These are phyloP conservation scores for Stenurella melanura DNA, from an alignment of 2,888 invertebrate genomes.

Conservation along the genomic window DNA sequence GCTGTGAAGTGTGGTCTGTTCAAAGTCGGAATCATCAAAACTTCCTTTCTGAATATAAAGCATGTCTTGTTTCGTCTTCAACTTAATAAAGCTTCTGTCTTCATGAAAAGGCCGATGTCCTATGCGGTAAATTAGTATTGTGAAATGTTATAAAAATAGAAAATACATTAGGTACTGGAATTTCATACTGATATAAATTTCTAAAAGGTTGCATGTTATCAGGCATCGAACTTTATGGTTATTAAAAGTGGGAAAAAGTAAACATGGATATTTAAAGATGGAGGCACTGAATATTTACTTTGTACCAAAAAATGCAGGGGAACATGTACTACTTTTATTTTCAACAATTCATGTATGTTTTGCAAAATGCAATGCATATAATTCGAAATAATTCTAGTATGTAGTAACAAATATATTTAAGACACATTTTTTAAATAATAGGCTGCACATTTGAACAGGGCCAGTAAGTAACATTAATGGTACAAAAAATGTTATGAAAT, in stretches of 20 bases:
- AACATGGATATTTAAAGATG: not conserved
- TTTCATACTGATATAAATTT: conserved; percentile 11
- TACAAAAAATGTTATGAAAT: too few relatives aligned
- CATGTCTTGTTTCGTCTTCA: conserved; percentile 61
- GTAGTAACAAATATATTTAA: too few relatives aligned
- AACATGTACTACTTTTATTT: not conserved
- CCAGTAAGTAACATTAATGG: too few relatives aligned
- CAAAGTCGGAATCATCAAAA: conserved; percentile 56
- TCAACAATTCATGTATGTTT: not conserved
- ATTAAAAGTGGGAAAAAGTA: conserved; percentile 4
- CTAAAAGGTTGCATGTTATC: conserved; percentile 15
- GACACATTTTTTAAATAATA: too few relatives aligned
- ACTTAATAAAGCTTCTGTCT: conserved; percentile 48
- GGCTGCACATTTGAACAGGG: too few relatives aligned
- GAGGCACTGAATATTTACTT: not conserved
- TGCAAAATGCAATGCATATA: not conserved
- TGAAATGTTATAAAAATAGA: conserved; percentile 37
- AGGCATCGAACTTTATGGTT: conserved; percentile 24
- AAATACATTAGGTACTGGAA: conserved; percentile 21
- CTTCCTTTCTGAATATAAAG: conserved; percentile 64
- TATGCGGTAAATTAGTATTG: conserved; percentile 34
- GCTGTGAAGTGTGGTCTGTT: conserved; percentile 48
- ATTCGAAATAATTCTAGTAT: too few relatives aligned
- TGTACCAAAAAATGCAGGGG: not conserved
- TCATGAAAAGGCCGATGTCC: conserved; percentile 52